Percentiles rank a stretch among this genome's conserved stretches.
Conservation (phyloP, 2,888 invertebrate genomes). For the Melanchra persicariae region DNA sequence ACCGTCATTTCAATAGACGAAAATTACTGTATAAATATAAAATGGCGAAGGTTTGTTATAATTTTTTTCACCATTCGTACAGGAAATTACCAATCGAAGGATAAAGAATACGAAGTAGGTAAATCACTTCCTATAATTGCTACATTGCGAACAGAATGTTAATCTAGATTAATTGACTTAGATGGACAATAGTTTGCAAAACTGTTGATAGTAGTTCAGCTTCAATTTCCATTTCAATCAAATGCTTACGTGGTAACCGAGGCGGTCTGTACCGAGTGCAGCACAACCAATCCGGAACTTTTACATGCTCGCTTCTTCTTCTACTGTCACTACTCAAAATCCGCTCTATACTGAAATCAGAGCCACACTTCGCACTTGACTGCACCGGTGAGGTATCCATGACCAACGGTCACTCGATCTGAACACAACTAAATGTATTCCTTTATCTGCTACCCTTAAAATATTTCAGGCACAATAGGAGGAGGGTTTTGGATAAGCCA, state of each 20-base stretch:
- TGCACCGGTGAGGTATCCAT: conserved; percentile 82
- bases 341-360: conserved; percentile 92
- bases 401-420: conserved; percentile 57
- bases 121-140: conserved; percentile 24
- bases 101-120: not conserved
- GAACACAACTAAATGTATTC: conserved; percentile 49
- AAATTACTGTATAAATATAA: conserved; percentile 13
- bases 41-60: conserved; percentile 4
- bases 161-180: not conserved
- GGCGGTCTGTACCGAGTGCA: conserved; percentile 94
- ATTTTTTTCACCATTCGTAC: conserved; percentile 10
- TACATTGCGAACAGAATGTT: not conserved
- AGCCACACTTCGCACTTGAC: conserved; percentile 81
- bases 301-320: conserved; percentile 66
- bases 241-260: conserved; percentile 92
- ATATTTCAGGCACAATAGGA: conserved; percentile 66
- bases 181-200: conserved; percentile 1
- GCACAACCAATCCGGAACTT: conserved; percentile 91
- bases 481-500: conserved; percentile 67
- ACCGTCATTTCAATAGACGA: conserved; percentile 2
- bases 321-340: conserved; percentile 88
- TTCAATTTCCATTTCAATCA: conserved; percentile 14
- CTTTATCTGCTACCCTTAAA: conserved; percentile 67
- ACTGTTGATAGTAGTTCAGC: not conserved
- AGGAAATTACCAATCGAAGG: conserved; percentile 37